Evolutionary conservation across 2,888 invertebrate genomes (phyloP).

Genomic region (Zeuzera pyrina): DNA sequence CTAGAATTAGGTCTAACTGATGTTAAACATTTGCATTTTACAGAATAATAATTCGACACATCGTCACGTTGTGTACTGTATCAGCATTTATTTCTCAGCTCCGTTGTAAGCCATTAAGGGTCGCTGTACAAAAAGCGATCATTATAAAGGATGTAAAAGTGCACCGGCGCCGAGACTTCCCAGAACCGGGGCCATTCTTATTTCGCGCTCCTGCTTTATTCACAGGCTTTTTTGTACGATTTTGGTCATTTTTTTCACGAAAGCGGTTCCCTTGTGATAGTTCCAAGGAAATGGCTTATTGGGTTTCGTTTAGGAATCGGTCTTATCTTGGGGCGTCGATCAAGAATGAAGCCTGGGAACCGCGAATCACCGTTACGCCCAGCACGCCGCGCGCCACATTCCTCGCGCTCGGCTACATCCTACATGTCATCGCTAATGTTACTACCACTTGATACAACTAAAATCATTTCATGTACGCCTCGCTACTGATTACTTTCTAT

Average conservation of each 20-base stretch:
- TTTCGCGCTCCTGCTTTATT: conserved; percentile 70
- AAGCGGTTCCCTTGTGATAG: conserved; percentile 62
- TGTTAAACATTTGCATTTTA: no score
- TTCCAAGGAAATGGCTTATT: conserved; percentile 70
- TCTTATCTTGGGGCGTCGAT: conserved; percentile 58
- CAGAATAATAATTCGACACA: no score
- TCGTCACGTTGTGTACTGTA: conserved; percentile 26
- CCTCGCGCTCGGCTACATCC: conserved; percentile 7
- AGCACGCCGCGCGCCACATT: not conserved
- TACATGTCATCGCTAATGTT: conserved; percentile 29
- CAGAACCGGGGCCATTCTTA: conserved; percentile 68
- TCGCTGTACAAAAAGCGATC: conserved; percentile 60
- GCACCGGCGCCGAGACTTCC: conserved; percentile 61
- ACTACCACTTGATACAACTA: not conserved
- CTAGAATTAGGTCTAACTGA: no score
- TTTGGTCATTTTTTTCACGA: conserved; percentile 55
- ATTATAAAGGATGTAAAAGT: conserved; percentile 67
- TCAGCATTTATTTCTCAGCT: conserved; percentile 45
- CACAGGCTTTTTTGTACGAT: conserved; percentile 52
- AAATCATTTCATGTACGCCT: no score
- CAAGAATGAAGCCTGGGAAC: conserved; percentile 49
- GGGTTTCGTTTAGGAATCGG: conserved; percentile 59
- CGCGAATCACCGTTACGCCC: conserved; percentile 35
- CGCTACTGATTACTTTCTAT: no score
- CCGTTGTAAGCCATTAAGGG: conserved; percentile 62